Percentiles rank a stretch among this genome's conserved stretches.
These are phyloP conservation scores for Leucosticte australis DNA, from an alignment of 2,113 vertebrate genomes.

Conservation along the genomic window DNA sequence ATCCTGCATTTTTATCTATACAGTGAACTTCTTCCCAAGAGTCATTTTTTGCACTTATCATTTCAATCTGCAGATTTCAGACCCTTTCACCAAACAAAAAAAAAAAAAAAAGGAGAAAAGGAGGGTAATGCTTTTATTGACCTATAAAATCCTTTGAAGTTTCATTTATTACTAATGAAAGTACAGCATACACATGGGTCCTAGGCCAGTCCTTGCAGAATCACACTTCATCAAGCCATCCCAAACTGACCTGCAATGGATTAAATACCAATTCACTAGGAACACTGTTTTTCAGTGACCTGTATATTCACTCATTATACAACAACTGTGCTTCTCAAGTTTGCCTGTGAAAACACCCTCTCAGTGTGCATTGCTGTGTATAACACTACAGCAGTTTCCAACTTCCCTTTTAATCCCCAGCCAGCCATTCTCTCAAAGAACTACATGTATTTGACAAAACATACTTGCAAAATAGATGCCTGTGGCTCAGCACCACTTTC, in stretches of 20 bases:
- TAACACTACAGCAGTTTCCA: not conserved
- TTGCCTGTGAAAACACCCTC: not conserved
- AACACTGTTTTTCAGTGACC: not conserved
- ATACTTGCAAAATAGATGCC: not conserved
- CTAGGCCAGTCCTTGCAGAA: not conserved
- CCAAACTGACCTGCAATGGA: not conserved
- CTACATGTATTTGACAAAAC: not conserved
- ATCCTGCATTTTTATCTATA: not conserved
- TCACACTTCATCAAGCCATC: not conserved
- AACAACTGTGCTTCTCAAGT: not conserved
- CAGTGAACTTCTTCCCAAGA: not conserved
- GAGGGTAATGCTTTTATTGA: not conserved
- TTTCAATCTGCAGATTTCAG: not conserved
- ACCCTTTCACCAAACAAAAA: not conserved
- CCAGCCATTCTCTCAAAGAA: not conserved
- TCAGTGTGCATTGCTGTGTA: not conserved
- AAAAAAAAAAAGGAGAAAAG: too few relatives aligned
- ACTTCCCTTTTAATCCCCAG: not conserved
- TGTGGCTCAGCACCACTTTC: not conserved
- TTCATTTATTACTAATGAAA: not conserved
- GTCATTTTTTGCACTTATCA: not conserved
- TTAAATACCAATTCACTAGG: not conserved
- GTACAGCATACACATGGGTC: accelerated
- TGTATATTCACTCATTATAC: not conserved
- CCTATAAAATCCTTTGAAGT: not conserved